These are phyloP conservation scores for Mustela lutreola DNA, from an alignment of 2,113 vertebrate species.

Conservation along the genomic window DNA sequence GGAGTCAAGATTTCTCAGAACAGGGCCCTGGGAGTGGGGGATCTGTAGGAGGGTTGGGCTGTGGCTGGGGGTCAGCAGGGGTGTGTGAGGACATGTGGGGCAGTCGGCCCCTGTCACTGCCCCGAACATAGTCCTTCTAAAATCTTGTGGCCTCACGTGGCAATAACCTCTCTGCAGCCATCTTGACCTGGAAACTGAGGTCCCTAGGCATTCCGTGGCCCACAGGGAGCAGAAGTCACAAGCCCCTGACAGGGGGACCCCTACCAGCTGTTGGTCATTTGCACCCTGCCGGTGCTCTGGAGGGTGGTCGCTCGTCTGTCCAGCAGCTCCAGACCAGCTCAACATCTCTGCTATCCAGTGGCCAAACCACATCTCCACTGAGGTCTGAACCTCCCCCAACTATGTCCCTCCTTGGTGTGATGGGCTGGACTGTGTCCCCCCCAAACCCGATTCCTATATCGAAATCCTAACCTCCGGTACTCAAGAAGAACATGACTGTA, in stretches of 20 bases:
- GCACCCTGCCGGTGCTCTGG: background rate
- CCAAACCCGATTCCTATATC: background rate
- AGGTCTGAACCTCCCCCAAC: background rate
- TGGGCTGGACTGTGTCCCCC: background rate
- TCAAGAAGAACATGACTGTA: background rate
- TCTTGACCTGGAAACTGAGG: background rate
- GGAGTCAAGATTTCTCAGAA: no score
- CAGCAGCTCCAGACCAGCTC: background rate
- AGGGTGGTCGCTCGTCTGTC: background rate
- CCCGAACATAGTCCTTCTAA: background rate
- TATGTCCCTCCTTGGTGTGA: background rate
- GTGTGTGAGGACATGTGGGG: background rate
- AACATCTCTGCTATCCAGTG: background rate
- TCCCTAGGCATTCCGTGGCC: background rate
- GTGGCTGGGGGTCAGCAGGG: background rate
- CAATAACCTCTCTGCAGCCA: background rate
- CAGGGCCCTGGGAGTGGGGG: background rate
- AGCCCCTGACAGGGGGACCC: background rate
- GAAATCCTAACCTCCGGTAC: background rate
- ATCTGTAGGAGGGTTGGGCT: background rate
- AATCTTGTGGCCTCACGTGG: background rate
- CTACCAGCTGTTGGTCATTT: background rate
- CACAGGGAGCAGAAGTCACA: background rate
- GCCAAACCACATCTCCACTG: background rate
- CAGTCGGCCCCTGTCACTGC: background rate